A percentile compares a stretch with the other conserved stretches of the same genome.
phyloP scores from a whole-genome alignment of 2,797 vertebrate species.

The Phrynocephalus forsythii region DNA sequence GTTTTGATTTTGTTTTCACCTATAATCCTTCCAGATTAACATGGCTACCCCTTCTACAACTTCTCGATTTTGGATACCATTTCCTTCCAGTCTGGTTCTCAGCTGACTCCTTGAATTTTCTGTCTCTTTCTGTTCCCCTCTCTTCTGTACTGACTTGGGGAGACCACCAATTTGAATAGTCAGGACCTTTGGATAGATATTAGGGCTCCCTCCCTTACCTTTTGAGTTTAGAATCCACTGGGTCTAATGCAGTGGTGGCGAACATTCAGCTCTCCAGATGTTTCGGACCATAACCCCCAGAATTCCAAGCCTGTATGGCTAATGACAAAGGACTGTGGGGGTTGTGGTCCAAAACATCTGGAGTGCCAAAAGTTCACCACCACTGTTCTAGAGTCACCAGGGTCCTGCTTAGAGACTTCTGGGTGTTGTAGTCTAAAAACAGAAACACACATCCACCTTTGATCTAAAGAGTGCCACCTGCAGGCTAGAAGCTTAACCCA shows the following conservation, averaged over 20 bases:
- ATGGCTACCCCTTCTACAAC: neutral
- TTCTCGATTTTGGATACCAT: constrained; percentile 2
- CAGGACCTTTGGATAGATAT: constrained; percentile 12
- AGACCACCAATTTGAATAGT: neutral
- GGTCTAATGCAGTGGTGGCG: neutral
- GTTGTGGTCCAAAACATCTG: too few species aligned
- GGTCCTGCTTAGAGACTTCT: neutral
- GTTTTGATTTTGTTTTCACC: too few species aligned
- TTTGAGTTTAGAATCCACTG: constrained; percentile 21
- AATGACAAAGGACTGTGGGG: too few species aligned
- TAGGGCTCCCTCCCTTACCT: neutral
- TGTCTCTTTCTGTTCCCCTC: neutral
- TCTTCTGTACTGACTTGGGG: accelerated
- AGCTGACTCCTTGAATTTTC: neutral
- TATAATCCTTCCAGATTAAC: too few species aligned
- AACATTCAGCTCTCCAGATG: too few species aligned
- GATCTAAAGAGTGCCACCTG: neutral
- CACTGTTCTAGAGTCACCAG: too few species aligned
- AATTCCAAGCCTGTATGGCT: too few species aligned
- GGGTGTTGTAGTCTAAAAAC: neutral
- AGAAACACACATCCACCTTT: neutral
- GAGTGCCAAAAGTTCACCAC: too few species aligned
- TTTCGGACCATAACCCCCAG: too few species aligned
- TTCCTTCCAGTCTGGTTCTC: constrained; percentile 25
- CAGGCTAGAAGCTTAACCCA: constrained; percentile 48